Evolutionary conservation across 2,888 invertebrate species (phyloP).

Genomic region (Dasypogon diadema): DNA sequence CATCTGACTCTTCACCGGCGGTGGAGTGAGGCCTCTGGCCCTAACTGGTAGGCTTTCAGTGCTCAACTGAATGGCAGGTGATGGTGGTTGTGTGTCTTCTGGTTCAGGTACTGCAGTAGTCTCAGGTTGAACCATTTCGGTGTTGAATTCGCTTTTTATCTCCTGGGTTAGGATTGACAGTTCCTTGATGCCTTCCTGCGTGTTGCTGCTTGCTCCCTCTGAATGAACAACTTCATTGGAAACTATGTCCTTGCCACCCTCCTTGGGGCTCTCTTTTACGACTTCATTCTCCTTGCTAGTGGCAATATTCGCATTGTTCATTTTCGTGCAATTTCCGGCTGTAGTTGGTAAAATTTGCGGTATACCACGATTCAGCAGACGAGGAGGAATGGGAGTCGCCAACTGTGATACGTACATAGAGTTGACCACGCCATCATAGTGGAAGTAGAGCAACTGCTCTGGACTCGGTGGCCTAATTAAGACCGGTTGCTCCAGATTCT

Average conservation of each 20-base stretch:
- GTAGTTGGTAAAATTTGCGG: background rate
- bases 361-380: slow-evolving; percentile 62
- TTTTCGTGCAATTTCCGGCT: too few species aligned
- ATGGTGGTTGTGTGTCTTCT: background rate
- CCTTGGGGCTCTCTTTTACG: too few species aligned
- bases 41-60: background rate
- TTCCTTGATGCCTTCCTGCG: background rate
- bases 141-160: too few species aligned
- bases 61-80: background rate
- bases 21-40: background rate
- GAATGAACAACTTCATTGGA: background rate
- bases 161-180: too few species aligned
- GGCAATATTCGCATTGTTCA: too few species aligned
- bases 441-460: slow-evolving; percentile 63
- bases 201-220: background rate
- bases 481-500: slow-evolving; percentile 62
- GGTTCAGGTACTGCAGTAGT: background rate
- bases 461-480: slow-evolving; percentile 61
- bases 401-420: slow-evolving; percentile 63
- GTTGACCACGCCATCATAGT: slow-evolving; percentile 63
- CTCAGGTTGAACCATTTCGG: too few species aligned
- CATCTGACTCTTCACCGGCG: background rate
- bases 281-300: too few species aligned
- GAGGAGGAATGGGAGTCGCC: slow-evolving; percentile 61
- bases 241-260: too few species aligned